Conservation (phyloP, 2,888 invertebrate species). For the Lycophotia porphyrea region DNA sequence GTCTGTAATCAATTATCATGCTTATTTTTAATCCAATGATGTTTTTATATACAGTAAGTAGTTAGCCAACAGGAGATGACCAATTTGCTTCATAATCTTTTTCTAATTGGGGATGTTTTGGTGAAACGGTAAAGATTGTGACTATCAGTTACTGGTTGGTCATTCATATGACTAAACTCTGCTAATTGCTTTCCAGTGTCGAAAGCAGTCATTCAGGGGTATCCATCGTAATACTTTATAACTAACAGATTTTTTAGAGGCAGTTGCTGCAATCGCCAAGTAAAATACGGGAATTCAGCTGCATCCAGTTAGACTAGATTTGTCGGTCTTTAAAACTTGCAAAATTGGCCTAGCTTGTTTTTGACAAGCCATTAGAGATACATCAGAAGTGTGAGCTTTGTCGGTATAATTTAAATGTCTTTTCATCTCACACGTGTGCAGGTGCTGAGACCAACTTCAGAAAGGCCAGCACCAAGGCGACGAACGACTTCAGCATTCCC, state of each 20-base stretch:
- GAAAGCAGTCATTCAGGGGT: neutral
- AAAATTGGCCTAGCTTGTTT: neutral
- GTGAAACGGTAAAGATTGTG: neutral
- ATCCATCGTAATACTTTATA: neutral
- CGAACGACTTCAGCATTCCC: constrained; percentile 92
- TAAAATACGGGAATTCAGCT: neutral
- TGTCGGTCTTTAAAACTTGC: neutral
- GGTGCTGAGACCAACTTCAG: constrained; percentile 93
- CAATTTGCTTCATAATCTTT: neutral
- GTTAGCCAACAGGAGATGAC: neutral
- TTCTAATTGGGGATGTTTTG: too few relatives aligned
- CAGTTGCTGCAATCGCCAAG: neutral
- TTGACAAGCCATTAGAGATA: neutral
- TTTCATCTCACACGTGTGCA: constrained; percentile 56
- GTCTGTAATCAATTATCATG: neutral
- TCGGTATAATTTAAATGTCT: neutral
- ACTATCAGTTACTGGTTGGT: neutral
- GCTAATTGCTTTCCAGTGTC: neutral
- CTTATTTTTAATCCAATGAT: neutral
- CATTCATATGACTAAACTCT: neutral
- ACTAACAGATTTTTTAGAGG: neutral
- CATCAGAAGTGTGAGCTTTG: neutral
- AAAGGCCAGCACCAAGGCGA: constrained; percentile 90
- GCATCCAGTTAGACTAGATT: neutral
- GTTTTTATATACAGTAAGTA: neutral